phyloP scores from a whole-genome alignment of 2,888 invertebrate species.

The Temnothorax ravouxi region DNA sequence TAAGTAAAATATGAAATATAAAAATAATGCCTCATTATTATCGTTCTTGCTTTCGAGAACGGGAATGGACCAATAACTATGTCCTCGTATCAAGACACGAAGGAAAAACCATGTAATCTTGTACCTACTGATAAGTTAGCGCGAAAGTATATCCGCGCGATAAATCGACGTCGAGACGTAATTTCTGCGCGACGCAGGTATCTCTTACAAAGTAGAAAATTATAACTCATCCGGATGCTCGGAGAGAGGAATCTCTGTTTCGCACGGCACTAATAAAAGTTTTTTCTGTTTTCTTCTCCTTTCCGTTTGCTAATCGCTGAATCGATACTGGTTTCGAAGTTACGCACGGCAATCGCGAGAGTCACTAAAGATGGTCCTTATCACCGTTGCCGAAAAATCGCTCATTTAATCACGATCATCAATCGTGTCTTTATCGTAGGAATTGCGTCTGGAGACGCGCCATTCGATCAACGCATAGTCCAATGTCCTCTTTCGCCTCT shows the following conservation, averaged over 20 bases:
- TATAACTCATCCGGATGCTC: slow-evolving; percentile 35
- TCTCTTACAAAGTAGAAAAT: slow-evolving; percentile 50
- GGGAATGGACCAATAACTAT: neutral
- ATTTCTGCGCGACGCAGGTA: slow-evolving; percentile 43
- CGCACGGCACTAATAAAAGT: slow-evolving; percentile 35
- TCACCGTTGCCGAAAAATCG: slow-evolving; percentile 71
- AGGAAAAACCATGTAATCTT: slow-evolving; percentile 30
- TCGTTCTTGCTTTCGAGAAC: neutral
- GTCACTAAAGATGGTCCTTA: slow-evolving; percentile 63
- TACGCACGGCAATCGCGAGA: slow-evolving; percentile 67
- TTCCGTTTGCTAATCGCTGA: slow-evolving; percentile 30
- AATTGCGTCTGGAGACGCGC: slow-evolving; percentile 50
- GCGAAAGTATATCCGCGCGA: slow-evolving; percentile 44
- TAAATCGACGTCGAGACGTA: slow-evolving; percentile 56
- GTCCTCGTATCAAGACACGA: slow-evolving; percentile 4
- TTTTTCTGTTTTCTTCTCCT: slow-evolving; percentile 25
- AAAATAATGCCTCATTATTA: slow-evolving; percentile 21
- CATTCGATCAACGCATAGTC: slow-evolving; percentile 57
- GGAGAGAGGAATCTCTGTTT: slow-evolving; percentile 49
- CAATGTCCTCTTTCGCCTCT: slow-evolving; percentile 68
- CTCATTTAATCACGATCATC: slow-evolving; percentile 75
- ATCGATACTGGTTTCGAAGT: slow-evolving; percentile 68
- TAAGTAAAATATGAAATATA: no score
- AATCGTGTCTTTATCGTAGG: slow-evolving; percentile 62
- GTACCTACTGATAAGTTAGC: slow-evolving; percentile 44